phyloP scores from a whole-genome alignment of 2,797 vertebrate species.

The Neomorphus geoffroyi region DNA sequence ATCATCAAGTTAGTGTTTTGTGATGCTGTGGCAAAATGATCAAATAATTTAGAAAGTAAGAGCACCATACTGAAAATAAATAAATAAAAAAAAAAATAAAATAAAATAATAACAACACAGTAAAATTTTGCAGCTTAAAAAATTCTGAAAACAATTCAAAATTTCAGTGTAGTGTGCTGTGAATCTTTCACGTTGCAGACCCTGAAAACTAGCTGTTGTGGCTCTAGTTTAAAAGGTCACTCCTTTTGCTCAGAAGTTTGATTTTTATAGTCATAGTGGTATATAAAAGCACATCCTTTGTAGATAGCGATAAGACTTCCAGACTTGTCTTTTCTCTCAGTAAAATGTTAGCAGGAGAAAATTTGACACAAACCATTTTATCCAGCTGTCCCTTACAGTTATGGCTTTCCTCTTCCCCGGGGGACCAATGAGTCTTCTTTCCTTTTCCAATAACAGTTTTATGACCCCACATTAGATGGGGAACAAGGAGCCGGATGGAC shows the following conservation, averaged over 20 bases:
- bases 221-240: not conserved
- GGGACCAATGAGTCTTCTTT: not conserved
- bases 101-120: not conserved
- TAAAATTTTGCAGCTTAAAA: constrained; percentile 47
- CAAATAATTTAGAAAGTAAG: constrained; percentile 25
- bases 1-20: constrained; percentile 41
- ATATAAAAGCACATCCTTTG: constrained; percentile 29
- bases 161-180: not conserved
- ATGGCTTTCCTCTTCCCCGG: not conserved
- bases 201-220: not conserved
- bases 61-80: not conserved
- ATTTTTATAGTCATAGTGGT: constrained; percentile 3
- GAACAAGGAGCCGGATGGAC: not conserved
- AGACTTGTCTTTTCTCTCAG: constrained; percentile 38
- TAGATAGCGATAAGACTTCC: not conserved
- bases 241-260: constrained; percentile 13
- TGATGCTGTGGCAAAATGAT: constrained; percentile 52
- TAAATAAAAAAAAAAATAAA: constrained; percentile 42
- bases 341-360: constrained; percentile 29
- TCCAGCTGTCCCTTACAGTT: not conserved
- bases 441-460: constrained; percentile 4
- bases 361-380: not conserved
- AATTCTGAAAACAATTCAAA: constrained; percentile 5
- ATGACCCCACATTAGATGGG: not conserved
- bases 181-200: not conserved